Base-by-base conservation (phyloP, 2,888 invertebrate species). In the Epinotia ramella region DNA sequence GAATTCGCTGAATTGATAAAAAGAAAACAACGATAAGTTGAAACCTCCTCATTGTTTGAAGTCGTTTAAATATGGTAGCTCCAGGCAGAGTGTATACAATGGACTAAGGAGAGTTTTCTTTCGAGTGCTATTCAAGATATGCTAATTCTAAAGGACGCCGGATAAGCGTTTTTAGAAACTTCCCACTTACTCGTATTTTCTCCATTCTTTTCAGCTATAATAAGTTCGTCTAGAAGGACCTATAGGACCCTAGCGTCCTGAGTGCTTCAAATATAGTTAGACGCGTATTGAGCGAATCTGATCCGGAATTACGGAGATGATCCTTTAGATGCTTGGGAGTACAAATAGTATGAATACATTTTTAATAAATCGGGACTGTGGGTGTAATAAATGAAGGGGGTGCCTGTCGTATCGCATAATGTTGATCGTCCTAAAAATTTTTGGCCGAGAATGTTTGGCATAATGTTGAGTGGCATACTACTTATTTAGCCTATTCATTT, bases 101-200 rank as follows among this genome's bases (percentile, higher is more conserved):
- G 9, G 40, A 57, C 33, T 49, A 64, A 74, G 46, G 44, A 59
- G 64, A 56, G 40, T 65, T 70, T 63, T 70, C 69, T 57, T 59
- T 59, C 33, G 46, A 64, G 64, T 56, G 40, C 40, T 44, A 20
- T 70, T 74, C 64, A 70, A 74, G 64, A 59, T 70, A 74, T 74
- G 74, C 40, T 65, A 70, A 74, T 70, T 49, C n/a, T 33, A 46
- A 46, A 59, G 65, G 64, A 65, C 9, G 59, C 12, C n/a, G 24
- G 18, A 70, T 60, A 69, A 74, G 74, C 70, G 59, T 20, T 65
- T 70, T 65, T 59, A 18, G 6, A 59, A 65, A 74, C 44, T 65
- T 60, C 12, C 69, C 57, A 74, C 74, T 65, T n/a, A n/a, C n/a
- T n/a, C n/a, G n/a, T 59, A 57, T 64, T 65, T 60, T 46, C 49